Evolutionary conservation across 2,113 vertebrate genomes (phyloP), one percentile per base, ranked within the genome.

Genomic region (Mustela lutreola): DNA sequence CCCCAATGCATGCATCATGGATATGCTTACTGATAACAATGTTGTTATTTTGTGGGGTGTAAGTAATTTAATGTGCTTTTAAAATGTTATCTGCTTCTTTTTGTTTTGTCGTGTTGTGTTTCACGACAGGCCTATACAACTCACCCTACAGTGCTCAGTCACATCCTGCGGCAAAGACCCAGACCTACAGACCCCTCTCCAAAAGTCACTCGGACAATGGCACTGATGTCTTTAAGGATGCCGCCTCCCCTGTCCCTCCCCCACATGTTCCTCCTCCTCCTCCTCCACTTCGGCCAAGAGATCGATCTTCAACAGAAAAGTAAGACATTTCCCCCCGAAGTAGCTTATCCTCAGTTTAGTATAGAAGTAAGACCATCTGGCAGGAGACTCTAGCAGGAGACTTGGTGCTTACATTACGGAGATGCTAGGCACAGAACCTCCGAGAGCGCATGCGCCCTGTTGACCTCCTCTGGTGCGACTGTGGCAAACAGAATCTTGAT

Each of bases 181-280:
- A 99, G 97, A 99, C 99, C 0, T 99, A 99, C 99, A 99, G 99
- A 70, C 99, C 99, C 0, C 98, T 99, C 87, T 99, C 99, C 97
- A 99, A 99, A 98, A 99, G 99, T 5, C 98, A 99, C 96, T 99
- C 99, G 0, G 99, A 99, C 98, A 99, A 99, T 1, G 94, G 99
- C 97, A 98, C 98, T 0, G 98, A 99, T 26, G 97, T 98, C 91
- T 99, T 99, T 76, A 99, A 99, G 92, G 99, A 99, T 60, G 98
- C 99, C 0, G 98, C 99, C 4, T 98, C 99, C 22, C 94, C 99
- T 7, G 97, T 98, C 76, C 98, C 98, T 36, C 98, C 98, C 48
- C 98, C 98, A 1, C 99, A 99, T 0, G 99, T 99, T 97, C 99
- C 99, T 16, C 99, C 99, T 85, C 99, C 99, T 85, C 98, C 99